Percentiles rank a stretch among this genome's conserved stretches.
These are phyloP conservation scores for Sussaba pulchella DNA, from an alignment of 2,888 invertebrate species.

Conservation along the genomic window DNA sequence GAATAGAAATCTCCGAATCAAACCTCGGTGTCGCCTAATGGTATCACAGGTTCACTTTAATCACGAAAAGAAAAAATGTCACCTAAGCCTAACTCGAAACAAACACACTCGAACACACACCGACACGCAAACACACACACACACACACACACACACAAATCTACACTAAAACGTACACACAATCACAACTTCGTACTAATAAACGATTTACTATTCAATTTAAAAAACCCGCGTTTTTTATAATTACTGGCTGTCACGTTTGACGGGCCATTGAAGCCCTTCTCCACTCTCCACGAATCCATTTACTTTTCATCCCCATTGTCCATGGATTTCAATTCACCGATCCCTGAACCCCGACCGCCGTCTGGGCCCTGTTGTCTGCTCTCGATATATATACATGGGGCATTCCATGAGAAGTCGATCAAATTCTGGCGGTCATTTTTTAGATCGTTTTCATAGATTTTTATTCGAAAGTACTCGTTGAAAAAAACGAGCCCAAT, in stretches of 20 bases:
- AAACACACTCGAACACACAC: slow-evolving; percentile 22
- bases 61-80: slow-evolving; percentile 71
- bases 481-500: too few species aligned
- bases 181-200: slow-evolving; percentile 82
- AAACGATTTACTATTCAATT: slow-evolving; percentile 82
- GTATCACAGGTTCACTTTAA: slow-evolving; percentile 77
- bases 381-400: slow-evolving; percentile 35
- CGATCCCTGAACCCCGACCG: slow-evolving; percentile 14
- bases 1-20: slow-evolving; percentile 69
- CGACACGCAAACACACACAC: slow-evolving; percentile 78
- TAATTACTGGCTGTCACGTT: slow-evolving; percentile 39
- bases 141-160: slow-evolving; percentile 57
- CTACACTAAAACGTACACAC: slow-evolving; percentile 68
- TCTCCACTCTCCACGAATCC: slow-evolving; percentile 17
- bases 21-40: slow-evolving; percentile 76
- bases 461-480: too few species aligned
- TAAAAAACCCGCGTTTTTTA: slow-evolving; percentile 57
- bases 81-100: slow-evolving; percentile 51
- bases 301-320: slow-evolving; percentile 39
- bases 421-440: too few species aligned
- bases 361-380: slow-evolving; percentile 10
- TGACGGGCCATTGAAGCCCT: slow-evolving; percentile 4
- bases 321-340: slow-evolving; percentile 41
- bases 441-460: too few species aligned
- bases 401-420: not conserved